phyloP scores from a whole-genome alignment of 2,888 invertebrate species.

The Megalurothrips usitatus region DNA sequence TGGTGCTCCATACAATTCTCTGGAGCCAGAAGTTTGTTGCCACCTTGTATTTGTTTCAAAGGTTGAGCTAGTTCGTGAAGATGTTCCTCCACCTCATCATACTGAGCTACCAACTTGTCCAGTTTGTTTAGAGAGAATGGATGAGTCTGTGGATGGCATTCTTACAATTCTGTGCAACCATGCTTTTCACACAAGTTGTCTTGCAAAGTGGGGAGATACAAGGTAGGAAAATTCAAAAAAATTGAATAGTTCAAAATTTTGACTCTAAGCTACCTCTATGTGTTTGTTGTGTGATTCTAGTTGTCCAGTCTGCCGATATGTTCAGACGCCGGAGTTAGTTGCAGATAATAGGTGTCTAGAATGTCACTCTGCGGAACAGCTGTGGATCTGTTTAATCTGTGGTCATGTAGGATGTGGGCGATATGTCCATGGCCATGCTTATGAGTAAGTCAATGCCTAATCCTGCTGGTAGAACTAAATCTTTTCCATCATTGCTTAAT shows the following conservation, averaged over 20 bases:
- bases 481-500: not conserved
- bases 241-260: not conserved
- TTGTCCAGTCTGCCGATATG: constrained; percentile 94
- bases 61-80: constrained; percentile 72
- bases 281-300: constrained; percentile 48
- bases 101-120: constrained; percentile 97
- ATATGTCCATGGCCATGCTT: constrained; percentile 86
- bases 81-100: constrained; percentile 67
- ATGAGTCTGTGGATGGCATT: constrained; percentile 96
- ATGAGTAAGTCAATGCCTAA: constrained; percentile 48
- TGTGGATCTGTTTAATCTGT: constrained; percentile 99
- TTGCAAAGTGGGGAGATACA: constrained; percentile 94
- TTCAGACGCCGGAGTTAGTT: constrained; percentile 75
- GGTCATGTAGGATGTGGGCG: constrained; percentile 98
- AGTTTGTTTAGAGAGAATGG: constrained; percentile 95
- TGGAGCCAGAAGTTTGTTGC: constrained; percentile 88
- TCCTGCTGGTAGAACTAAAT: no score
- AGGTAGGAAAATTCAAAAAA: constrained; percentile 45
- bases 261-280: not conserved
- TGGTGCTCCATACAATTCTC: constrained; percentile 84
- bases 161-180: constrained; percentile 97
- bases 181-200: constrained; percentile 92
- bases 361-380: constrained; percentile 67
- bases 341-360: constrained; percentile 65
- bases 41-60: constrained; percentile 93